A percentile compares a stretch with the other conserved stretches of the same genome.
Conservation (phyloP, 2,113 vertebrate genomes). For the Rostratula benghalensis region DNA sequence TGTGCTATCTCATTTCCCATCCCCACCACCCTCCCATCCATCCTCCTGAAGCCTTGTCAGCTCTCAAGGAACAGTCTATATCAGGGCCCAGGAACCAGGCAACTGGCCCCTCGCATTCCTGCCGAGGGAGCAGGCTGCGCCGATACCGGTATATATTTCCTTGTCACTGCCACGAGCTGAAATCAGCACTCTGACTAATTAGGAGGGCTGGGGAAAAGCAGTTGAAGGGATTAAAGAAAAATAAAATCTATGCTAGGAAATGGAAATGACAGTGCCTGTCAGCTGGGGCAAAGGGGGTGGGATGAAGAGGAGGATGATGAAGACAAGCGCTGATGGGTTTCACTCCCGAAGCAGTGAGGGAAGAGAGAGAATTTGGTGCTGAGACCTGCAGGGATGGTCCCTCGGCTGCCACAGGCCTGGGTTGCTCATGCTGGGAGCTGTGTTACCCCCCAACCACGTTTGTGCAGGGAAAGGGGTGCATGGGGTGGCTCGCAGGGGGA, state of each 20-base stretch:
- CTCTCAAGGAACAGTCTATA: background rate
- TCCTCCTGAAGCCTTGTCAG: background rate
- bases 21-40: background rate
- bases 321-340: background rate
- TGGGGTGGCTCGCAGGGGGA: background rate
- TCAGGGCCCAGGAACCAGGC: background rate
- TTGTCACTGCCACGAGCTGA: background rate
- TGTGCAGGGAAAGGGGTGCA: background rate
- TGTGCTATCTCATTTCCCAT: background rate
- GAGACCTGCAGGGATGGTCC: background rate
- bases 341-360: background rate
- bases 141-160: background rate
- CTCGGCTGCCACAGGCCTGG: background rate
- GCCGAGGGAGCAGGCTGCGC: background rate
- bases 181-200: conserved; percentile 25
- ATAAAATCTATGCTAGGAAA: conserved; percentile 6
- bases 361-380: background rate
- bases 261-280: background rate
- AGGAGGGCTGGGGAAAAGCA: background rate
- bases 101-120: background rate
- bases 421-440: background rate
- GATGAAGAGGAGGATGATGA: background rate
- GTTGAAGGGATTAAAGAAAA: background rate
- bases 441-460: background rate
- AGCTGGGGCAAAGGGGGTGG: background rate